Conservation (phyloP, 2,888 invertebrate species). For the Pherbina coryleti region DNA sequence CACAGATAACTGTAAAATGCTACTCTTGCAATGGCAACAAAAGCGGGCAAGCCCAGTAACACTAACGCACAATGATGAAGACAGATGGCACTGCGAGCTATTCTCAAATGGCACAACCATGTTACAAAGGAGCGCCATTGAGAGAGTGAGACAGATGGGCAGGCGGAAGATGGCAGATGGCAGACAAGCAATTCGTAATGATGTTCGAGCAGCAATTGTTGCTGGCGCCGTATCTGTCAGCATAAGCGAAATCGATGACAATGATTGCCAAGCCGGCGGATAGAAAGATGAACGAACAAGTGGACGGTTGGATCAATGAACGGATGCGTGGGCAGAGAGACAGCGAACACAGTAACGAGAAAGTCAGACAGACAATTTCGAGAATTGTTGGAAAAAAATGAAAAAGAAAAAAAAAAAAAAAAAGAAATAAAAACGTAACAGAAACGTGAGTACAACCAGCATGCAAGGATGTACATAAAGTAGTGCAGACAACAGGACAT, state of each 20-base stretch:
- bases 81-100: conserved; percentile 2
- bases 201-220: conserved; percentile 3
- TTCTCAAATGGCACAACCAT: neutral
- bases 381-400: too few species aligned
- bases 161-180: neutral
- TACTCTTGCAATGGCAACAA: neutral
- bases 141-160: neutral
- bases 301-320: neutral
- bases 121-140: neutral
- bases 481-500: neutral
- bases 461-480: neutral
- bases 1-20: neutral
- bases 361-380: too few species aligned
- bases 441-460: neutral
- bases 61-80: conserved; percentile 1
- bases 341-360: neutral
- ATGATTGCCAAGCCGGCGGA: neutral
- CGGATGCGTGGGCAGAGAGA: neutral
- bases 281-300: neutral
- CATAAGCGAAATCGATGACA: conserved; percentile 22
- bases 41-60: neutral
- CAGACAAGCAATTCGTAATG: neutral
- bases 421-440: too few species aligned
- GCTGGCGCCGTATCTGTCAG: conserved; percentile 16
- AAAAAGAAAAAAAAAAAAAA: too few species aligned